phyloP scores from a whole-genome alignment of 2,888 invertebrate genomes.

The Hydriomena furcata region DNA sequence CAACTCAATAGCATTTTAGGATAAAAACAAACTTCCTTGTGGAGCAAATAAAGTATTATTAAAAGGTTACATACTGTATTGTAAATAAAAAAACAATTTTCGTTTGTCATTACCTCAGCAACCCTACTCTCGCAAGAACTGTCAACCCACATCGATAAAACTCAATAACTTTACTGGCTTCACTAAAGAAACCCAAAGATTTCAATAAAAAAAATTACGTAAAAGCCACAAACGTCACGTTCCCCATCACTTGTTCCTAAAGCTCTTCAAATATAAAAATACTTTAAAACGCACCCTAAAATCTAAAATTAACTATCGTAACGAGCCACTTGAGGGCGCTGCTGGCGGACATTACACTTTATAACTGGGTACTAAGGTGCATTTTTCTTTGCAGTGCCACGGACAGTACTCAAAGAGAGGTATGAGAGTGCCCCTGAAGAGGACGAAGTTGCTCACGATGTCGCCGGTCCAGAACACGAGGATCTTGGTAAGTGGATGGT shows the following conservation, averaged over 20 bases:
- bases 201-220: conserved; percentile 43
- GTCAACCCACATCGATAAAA: conserved; percentile 38
- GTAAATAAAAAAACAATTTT: conserved; percentile 1
- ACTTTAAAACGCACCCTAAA: conserved; percentile 60
- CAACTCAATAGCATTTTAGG: neutral
- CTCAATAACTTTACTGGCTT: conserved; percentile 41
- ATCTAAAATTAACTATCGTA: conserved; percentile 71
- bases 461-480: conserved; percentile 75
- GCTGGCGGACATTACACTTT: conserved; percentile 40
- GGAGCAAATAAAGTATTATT: neutral
- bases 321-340: conserved; percentile 44
- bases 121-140: conserved; percentile 35
- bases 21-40: neutral
- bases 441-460: conserved; percentile 87
- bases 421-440: conserved; percentile 91
- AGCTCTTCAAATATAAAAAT: conserved; percentile 58
- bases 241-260: conserved; percentile 39
- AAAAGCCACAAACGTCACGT: conserved; percentile 50
- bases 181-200: conserved; percentile 40
- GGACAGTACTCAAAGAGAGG: conserved; percentile 91
- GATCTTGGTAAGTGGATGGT: conserved; percentile 81
- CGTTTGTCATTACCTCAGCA: conserved; percentile 21
- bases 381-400: conserved; percentile 86
- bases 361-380: conserved; percentile 45
- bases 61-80: neutral